Evolutionary conservation across 2,113 vertebrate species (phyloP).

Genomic region (Ahaetulla prasina): DNA sequence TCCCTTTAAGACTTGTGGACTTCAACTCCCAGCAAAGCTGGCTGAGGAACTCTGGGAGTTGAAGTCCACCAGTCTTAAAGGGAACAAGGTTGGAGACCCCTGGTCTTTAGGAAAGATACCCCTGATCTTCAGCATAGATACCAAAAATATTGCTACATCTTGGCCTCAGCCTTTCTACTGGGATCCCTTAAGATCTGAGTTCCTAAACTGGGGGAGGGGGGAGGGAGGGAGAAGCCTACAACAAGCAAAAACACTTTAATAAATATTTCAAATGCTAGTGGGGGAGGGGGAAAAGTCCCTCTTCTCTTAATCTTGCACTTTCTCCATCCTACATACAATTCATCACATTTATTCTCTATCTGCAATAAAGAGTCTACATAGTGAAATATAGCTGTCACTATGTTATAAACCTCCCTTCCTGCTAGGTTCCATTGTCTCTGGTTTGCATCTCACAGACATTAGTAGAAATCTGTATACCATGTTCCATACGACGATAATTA

Average conservation of each 20-base stretch:
- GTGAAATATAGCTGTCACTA: neutral
- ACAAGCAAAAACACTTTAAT: neutral
- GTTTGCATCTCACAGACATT: neutral
- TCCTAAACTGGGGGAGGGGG: neutral
- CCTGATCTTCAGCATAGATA: neutral
- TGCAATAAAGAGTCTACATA: neutral
- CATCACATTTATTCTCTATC: neutral
- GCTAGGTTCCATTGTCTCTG: neutral
- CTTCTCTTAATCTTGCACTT: neutral
- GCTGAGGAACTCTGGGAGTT: no score
- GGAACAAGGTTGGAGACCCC: no score
- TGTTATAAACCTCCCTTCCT: neutral
- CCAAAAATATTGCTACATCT: neutral
- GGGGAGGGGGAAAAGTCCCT: no score
- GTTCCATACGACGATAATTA: neutral
- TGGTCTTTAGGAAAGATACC: no score
- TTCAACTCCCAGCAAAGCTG: no score
- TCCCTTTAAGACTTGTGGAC: no score
- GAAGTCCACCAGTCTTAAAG: no score
- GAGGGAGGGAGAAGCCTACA: neutral
- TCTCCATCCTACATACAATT: neutral
- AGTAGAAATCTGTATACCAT: neutral
- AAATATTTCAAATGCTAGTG: neutral
- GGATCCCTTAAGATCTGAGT: neutral
- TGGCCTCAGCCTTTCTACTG: neutral